Evolutionary conservation across 2,888 invertebrate species (phyloP), one percentile per base, ranked within the genome.

Genomic region (Oligia fasciuncula): DNA sequence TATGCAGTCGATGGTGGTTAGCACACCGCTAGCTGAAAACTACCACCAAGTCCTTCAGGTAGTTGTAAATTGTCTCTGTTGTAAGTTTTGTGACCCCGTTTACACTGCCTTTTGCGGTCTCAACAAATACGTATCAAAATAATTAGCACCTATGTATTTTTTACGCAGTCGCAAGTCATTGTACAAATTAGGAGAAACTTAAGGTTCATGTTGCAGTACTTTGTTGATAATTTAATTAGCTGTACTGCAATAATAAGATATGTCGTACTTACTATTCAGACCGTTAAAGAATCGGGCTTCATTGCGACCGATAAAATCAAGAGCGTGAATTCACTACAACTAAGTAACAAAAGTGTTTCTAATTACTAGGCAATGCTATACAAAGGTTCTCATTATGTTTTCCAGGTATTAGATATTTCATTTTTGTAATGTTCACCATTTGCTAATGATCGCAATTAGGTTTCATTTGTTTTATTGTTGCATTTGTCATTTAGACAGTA

Each of bases 1-100:
- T 80, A 78, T 84, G 76, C 82, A 79, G 81, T 77, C 84, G 81
- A 89, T 90, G 89, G 88, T 90, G 87, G 81, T 91, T 90, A 77
- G 88, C 81, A 89, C 83, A 91, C 77, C 43, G 80, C 75, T 76
- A 69, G 68, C 86, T 91, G 87, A 91, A 90, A 87, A 87, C 85
- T 76, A 86, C 81, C 85, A 77, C 76, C 40, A 62, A 80, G 87
- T 89, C 90, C 87, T 90, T 89, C 88, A 88, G 84, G 69, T 66
- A 77, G 81, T 80, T 77, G 74, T 76, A 81, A 84, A 89, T 86
- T 81, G 79, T 77, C 19, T 84, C 81, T 89, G 79, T 88, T 83
- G 88, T 81, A 88, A 89, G n/a, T n/a, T 60, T 60, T n/a, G n/a
- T 60, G n/a, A 60, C 76, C 85, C 70, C 67, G 77, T 79, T 73